These are phyloP conservation scores for Myotis brandtii DNA, from an alignment of 2,113 vertebrate species.

Conservation along the genomic window DNA sequence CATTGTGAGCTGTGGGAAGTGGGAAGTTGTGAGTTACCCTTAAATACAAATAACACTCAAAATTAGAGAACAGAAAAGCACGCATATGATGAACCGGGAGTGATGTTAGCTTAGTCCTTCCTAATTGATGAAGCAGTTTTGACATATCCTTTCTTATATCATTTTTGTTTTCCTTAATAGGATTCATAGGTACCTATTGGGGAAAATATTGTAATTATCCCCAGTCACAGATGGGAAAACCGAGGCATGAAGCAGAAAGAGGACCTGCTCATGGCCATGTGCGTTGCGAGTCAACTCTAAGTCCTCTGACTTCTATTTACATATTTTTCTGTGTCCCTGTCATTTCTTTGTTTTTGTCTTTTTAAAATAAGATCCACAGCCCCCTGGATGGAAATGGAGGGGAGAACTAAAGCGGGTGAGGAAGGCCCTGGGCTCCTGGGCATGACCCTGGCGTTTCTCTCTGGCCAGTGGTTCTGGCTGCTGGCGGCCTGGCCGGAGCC, in stretches of 20 bases:
- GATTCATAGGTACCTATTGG: background rate
- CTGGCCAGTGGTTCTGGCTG: background rate
- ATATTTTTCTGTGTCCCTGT: background rate
- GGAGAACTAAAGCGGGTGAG: background rate
- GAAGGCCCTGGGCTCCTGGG: background rate
- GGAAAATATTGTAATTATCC: background rate
- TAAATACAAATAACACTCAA: background rate
- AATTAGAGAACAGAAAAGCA: background rate
- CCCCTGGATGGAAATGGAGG: background rate
- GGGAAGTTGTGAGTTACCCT: background rate
- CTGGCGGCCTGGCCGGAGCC: background rate
- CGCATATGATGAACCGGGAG: background rate
- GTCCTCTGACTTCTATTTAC: background rate
- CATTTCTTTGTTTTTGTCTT: background rate
- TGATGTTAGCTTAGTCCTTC: background rate
- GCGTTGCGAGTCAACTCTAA: background rate
- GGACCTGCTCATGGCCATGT: background rate
- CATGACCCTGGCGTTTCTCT: background rate
- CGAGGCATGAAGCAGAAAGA: background rate
- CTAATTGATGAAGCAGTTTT: background rate
- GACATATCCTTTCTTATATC: background rate
- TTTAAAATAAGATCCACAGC: background rate
- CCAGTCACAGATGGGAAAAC: background rate
- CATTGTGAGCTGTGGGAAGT: background rate
- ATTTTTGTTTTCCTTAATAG: constrained; percentile 1